These are phyloP conservation scores for Choloepus didactylus DNA, from an alignment of 2,797 vertebrate genomes.

Conservation along the genomic window DNA sequence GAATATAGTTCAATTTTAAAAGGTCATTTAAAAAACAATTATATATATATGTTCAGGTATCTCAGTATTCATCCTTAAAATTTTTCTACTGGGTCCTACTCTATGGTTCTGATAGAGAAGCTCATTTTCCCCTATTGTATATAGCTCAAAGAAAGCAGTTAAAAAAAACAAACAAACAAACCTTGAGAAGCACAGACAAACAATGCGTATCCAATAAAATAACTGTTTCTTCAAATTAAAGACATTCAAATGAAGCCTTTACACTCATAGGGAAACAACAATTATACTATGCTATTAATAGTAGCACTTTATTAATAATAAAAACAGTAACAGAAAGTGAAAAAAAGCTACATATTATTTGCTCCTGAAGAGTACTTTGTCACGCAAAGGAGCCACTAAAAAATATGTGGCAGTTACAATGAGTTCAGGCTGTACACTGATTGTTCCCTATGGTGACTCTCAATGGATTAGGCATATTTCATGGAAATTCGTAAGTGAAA, in stretches of 20 bases:
- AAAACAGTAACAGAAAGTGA: constrained; percentile 52
- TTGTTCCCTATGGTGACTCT: constrained; percentile 39
- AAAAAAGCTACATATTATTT: constrained; percentile 37
- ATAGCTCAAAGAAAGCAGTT: constrained; percentile 61
- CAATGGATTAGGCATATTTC: constrained; percentile 35
- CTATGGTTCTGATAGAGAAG: constrained; percentile 39
- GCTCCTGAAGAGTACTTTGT: constrained; percentile 61
- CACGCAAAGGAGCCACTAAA: constrained; percentile 59
- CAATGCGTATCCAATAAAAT: constrained; percentile 66
- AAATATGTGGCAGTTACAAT: constrained; percentile 29
- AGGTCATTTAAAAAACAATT: constrained; percentile 10
- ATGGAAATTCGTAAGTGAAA: neutral
- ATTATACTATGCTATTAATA: constrained; percentile 61
- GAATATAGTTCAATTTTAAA: constrained; percentile 23
- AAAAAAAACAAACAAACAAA: neutral
- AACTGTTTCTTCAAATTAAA: constrained; percentile 59
- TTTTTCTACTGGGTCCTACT: constrained; percentile 51
- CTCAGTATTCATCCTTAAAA: constrained; percentile 56
- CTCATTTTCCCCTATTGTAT: neutral
- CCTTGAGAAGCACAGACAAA: constrained; percentile 56
- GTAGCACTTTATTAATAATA: constrained; percentile 72
- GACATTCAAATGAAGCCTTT: constrained; percentile 63
- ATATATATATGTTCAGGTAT: neutral
- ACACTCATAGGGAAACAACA: constrained; percentile 61
- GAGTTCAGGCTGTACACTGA: neutral